Evolutionary conservation across 2,888 invertebrate genomes (phyloP), one percentile per base, ranked within the genome.

Genomic region (Leptinotarsa rubiginosa): DNA sequence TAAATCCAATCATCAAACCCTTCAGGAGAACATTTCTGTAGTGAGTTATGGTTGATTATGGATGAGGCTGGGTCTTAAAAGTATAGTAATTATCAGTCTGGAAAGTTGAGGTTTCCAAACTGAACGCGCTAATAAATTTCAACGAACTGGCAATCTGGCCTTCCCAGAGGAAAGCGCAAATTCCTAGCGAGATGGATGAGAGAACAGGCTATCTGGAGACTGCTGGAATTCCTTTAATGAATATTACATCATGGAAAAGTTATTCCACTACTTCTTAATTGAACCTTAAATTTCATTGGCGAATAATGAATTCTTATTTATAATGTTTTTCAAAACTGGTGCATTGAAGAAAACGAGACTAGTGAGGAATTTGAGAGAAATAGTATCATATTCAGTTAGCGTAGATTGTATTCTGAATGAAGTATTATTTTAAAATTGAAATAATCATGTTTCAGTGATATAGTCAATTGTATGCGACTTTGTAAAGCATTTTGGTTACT

Each of bases 81-180:
- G 62, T 31, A 31, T 31, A 7, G 41, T 41, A 41, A 62, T 62
- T 62, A 62, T 41, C 41, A 62, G 25, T 62, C 62, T 41, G 41
- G 41, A 18, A 62, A 62, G 62, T 62, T 56, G 56, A 56, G 25
- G 56, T 13, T 62, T n/a, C 62, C 41, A 10, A 31, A 41, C n/a
- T 62, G n/a, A 62, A n/a, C n/a, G 41, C 31, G 62, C 41, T 31
- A 41, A 62, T 62, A 62, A 62, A 62, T 62, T 62, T 41, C 62
- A 18, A 15, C 62, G 16, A n/a, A 16, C 31, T 31, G 25, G 62
- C 62, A 41, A 41, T 62, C 41, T 2, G 18, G 62, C 62, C 12
- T 12, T 25, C 62, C 62, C n/a, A 7, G 62, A 41, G 62, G 62
- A 62, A 18, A 12, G 41, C 62, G 62, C 62, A 25, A 62, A 62